Evolutionary conservation across 2,888 invertebrate species (phyloP).

Genomic region (Melinopterus prodromus): DNA sequence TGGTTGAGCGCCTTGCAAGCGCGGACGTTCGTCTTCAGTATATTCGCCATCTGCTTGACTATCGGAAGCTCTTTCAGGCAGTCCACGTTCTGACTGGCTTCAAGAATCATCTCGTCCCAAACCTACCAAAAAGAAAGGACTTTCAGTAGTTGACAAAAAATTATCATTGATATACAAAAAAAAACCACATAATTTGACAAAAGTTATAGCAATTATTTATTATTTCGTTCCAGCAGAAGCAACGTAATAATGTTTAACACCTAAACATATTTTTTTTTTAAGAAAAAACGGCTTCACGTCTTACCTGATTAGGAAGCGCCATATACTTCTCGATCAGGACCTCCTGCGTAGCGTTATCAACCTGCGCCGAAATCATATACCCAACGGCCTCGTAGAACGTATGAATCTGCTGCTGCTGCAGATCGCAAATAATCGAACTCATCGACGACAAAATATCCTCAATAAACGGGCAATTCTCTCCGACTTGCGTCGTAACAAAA

Average conservation of each 20-base stretch:
- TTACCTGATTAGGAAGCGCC: slow-evolving; percentile 93
- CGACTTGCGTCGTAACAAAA: slow-evolving; percentile 96
- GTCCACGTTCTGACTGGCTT: slow-evolving; percentile 96
- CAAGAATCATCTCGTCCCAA: slow-evolving; percentile 98
- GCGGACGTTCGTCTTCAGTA: slow-evolving; percentile 97
- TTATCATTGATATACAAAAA: too few species aligned
- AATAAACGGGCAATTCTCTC: slow-evolving; percentile 97
- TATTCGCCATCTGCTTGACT: slow-evolving; percentile 96
- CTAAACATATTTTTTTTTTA: slow-evolving; percentile 5
- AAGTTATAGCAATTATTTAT: too few species aligned
- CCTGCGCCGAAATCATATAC: slow-evolving; percentile 97
- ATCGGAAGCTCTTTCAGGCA: slow-evolving; percentile 95
- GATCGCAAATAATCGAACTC: slow-evolving; percentile 97
- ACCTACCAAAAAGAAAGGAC: slow-evolving; percentile 59
- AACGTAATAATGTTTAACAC: not conserved
- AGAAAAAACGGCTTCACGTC: not conserved
- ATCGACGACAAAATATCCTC: slow-evolving; percentile 97
- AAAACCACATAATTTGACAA: too few species aligned
- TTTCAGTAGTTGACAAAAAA: too few species aligned
- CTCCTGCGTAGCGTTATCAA: slow-evolving; percentile 90
- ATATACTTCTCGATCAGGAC: slow-evolving; percentile 97
- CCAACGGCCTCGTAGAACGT: slow-evolving; percentile 99
- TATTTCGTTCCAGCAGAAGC: too few species aligned
- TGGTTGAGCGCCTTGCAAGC: slow-evolving; percentile 99
- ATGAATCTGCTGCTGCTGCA: slow-evolving; percentile 98